These are phyloP conservation scores for Brachynemurus nebulosus DNA, from an alignment of 2,888 invertebrate species.

Conservation along the genomic window DNA sequence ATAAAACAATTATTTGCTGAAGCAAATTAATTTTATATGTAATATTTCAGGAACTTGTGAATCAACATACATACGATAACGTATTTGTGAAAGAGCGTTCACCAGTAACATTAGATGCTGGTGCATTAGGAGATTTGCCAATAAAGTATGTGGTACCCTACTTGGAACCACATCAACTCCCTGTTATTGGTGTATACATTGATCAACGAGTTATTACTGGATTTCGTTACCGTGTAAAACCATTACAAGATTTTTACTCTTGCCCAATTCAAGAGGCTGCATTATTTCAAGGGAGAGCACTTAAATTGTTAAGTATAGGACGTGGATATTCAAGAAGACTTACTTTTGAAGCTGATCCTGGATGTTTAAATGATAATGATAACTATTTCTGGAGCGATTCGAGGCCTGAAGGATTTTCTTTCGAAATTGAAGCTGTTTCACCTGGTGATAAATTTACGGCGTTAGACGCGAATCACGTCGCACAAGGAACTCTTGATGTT, in stretches of 20 bases:
- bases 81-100: slow-evolving; percentile 5
- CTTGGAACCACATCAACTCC: slow-evolving; percentile 47
- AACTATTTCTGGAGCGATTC: slow-evolving; percentile 73
- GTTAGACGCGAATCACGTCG: slow-evolving; percentile 48
- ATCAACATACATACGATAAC: slow-evolving; percentile 2
- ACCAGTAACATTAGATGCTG: slow-evolving; percentile 36
- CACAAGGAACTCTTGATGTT: slow-evolving; percentile 53
- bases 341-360: slow-evolving; percentile 51
- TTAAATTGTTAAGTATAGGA: slow-evolving; percentile 52
- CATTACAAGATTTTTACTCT: slow-evolving; percentile 40
- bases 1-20: not conserved
- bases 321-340: slow-evolving; percentile 59
- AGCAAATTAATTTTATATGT: not conserved
- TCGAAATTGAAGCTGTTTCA: slow-evolving; percentile 52
- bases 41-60: slow-evolving; percentile 4
- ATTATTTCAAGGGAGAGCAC: slow-evolving; percentile 51
- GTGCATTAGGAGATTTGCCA: slow-evolving; percentile 48
- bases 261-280: slow-evolving; percentile 36
- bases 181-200: slow-evolving; percentile 57
- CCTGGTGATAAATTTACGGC: slow-evolving; percentile 59
- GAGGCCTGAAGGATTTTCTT: slow-evolving; percentile 55
- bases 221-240: slow-evolving; percentile 58
- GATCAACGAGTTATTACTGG: slow-evolving; percentile 58
- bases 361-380: slow-evolving; percentile 47
- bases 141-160: slow-evolving; percentile 47